Evolutionary conservation across 2,888 invertebrate genomes (phyloP).

Genomic region (Limnephilus marmoratus): DNA sequence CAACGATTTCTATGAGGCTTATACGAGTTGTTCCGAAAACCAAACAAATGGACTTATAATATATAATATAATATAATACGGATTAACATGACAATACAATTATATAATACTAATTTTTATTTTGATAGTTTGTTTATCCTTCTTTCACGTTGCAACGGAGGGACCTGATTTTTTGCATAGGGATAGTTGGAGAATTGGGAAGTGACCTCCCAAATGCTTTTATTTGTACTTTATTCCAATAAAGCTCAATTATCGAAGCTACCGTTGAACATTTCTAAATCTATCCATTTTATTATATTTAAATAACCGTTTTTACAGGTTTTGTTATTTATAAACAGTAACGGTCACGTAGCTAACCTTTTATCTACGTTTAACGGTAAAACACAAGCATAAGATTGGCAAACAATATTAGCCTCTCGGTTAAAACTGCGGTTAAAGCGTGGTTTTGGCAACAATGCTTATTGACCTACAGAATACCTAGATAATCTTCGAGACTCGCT

Average conservation of each 20-base stretch:
- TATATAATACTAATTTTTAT: no score
- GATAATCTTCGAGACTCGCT: background rate
- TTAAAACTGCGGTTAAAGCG: background rate
- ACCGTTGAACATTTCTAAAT: background rate
- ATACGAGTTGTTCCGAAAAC: no score
- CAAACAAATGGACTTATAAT: no score
- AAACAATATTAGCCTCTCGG: background rate
- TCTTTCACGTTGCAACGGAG: no score
- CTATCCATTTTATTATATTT: background rate
- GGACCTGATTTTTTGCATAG: no score
- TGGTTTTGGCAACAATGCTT: constrained; percentile 2
- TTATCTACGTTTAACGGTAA: background rate
- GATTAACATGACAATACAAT: no score
- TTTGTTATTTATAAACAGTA: background rate
- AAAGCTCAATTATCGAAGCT: background rate
- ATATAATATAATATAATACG: no score
- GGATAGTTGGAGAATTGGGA: no score
- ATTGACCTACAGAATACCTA: background rate
- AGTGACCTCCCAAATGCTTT: no score
- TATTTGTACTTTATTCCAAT: no score
- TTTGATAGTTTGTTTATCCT: no score
- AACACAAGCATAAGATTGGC: background rate
- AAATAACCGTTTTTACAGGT: background rate
- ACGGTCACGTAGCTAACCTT: background rate
- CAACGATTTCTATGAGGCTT: no score